Evolutionary conservation across 2,797 vertebrate genomes (phyloP).

Genomic region (Sebastes flavidus): DNA sequence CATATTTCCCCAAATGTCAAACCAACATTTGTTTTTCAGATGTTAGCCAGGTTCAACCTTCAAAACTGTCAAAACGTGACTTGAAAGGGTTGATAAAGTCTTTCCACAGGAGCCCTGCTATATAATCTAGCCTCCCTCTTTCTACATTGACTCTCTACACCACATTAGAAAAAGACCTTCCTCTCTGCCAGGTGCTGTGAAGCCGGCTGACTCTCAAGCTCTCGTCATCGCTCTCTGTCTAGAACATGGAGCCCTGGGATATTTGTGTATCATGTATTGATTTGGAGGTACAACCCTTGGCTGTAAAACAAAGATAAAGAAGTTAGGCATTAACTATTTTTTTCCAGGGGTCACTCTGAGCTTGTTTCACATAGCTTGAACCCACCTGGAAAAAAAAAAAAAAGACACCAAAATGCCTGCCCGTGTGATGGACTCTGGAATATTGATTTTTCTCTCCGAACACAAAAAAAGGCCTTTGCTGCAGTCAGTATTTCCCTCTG

Average conservation of each 20-base stretch:
- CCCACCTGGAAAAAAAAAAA: conserved; percentile 35
- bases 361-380: conserved; percentile 79
- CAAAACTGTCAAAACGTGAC: neutral
- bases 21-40: neutral
- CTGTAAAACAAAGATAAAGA: conserved; percentile 85
- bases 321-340: conserved; percentile 84
- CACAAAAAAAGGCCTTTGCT: conserved; percentile 60
- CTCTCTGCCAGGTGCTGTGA: conserved; percentile 63
- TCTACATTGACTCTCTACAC: neutral
- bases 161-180: conserved; percentile 6
- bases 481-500: conserved; percentile 70
- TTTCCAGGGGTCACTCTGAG: conserved; percentile 77
- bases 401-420: conserved; percentile 45
- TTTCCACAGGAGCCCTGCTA: neutral
- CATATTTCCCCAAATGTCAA: neutral
- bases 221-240: conserved; percentile 52
- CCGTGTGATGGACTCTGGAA: conserved; percentile 77
- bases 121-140: neutral
- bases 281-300: conserved; percentile 83
- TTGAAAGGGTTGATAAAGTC: neutral
- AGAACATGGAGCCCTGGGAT: conserved; percentile 79
- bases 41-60: neutral
- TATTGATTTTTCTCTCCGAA: conserved; percentile 77
- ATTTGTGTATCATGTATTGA: conserved; percentile 85
- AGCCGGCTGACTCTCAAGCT: conserved; percentile 66